A percentile compares a stretch with the other conserved stretches of the same genome.
Conservation (phyloP, 2,113 vertebrate genomes). For the Petrocephalus zakoni region DNA sequence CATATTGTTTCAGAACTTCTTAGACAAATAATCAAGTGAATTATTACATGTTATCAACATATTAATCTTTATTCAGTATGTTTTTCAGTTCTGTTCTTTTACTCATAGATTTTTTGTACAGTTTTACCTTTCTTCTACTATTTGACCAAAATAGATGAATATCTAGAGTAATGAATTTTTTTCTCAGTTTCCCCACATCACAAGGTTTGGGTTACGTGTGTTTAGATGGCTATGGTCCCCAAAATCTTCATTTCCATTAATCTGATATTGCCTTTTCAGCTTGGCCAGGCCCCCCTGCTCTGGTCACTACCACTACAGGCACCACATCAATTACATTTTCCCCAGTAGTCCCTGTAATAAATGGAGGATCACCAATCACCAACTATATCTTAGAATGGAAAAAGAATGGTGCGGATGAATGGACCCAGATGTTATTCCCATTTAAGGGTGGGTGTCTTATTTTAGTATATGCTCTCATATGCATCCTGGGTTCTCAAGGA, state of each 20-base stretch:
- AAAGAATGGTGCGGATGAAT: slow-evolving; percentile 28
- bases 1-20: background rate
- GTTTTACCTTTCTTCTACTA: background rate
- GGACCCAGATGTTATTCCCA: slow-evolving; percentile 35
- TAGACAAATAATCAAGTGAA: background rate
- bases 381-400: slow-evolving; percentile 51
- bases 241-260: background rate
- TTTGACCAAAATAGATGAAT: background rate
- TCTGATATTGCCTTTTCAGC: slow-evolving; percentile 35
- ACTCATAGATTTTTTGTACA: background rate
- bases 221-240: background rate
- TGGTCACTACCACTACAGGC: slow-evolving; percentile 36
- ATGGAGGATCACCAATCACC: slow-evolving; percentile 51
- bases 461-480: background rate
- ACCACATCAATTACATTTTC: slow-evolving; percentile 43
- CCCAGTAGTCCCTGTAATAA: slow-evolving; percentile 35
- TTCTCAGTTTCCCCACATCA: background rate
- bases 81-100: background rate
- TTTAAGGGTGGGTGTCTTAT: slow-evolving; percentile 38
- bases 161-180: background rate
- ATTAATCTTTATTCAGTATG: background rate
- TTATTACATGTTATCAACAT: background rate
- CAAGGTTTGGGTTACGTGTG: background rate
- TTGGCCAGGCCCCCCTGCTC: slow-evolving; percentile 39
- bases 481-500: background rate